Evolutionary conservation across 2,113 vertebrate genomes (phyloP).

Genomic region (Pomatostomus ruficeps): DNA sequence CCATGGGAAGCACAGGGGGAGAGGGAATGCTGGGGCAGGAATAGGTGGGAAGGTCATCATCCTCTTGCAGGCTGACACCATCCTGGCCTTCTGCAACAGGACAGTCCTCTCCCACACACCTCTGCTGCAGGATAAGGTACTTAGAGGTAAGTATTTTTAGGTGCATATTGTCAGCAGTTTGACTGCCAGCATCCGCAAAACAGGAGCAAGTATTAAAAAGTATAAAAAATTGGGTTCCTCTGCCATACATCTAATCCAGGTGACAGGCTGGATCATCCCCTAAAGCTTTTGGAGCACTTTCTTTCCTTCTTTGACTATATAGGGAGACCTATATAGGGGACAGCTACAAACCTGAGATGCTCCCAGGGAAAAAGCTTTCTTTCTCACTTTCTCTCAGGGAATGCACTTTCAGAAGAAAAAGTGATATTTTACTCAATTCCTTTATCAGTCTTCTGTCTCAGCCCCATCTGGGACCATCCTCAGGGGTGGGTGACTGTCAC

Average conservation of each 20-base stretch:
- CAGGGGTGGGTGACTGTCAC: accelerated
- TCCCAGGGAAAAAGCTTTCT: not conserved
- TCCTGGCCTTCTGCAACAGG: not conserved
- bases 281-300: not conserved
- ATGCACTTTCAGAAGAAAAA: not conserved
- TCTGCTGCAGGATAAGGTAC: not conserved
- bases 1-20: accelerated
- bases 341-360: not conserved
- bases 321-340: not conserved
- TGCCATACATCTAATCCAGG: not conserved
- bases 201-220: not conserved
- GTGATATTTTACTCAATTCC: not conserved
- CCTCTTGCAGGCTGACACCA: not conserved
- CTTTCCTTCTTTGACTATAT: not conserved
- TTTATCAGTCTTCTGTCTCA: not conserved
- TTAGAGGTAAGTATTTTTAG: not conserved
- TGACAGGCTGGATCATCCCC: not conserved
- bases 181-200: not conserved
- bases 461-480: not conserved
- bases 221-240: not conserved
- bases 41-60: not conserved
- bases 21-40: not conserved
- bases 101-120: not conserved
- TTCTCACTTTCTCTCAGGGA: not conserved
- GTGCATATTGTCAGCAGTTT: not conserved